Evolutionary conservation across 2,797 vertebrate species (phyloP).

Genomic region (Zalophus californianus): DNA sequence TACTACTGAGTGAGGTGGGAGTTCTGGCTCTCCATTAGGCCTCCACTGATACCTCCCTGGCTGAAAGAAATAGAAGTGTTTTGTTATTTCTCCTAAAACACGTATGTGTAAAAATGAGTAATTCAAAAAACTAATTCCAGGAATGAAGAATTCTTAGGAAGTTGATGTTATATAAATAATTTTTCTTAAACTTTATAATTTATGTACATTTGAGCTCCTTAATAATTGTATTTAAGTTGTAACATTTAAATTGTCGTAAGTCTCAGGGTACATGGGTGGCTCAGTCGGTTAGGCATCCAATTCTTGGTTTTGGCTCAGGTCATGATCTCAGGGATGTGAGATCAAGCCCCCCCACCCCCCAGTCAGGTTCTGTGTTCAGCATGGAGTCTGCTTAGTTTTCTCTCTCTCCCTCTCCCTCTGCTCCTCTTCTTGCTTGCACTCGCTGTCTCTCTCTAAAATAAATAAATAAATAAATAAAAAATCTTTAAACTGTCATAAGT

Average conservation of each 20-base stretch:
- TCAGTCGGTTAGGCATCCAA: neutral
- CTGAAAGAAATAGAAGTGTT: neutral
- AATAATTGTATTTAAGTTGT: neutral
- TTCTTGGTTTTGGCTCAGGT: neutral
- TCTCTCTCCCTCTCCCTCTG: neutral
- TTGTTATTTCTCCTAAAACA: neutral
- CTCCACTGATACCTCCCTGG: neutral
- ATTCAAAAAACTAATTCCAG: neutral
- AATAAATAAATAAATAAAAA: no score
- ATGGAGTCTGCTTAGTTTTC: neutral
- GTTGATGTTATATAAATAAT: neutral
- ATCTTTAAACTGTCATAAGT: no score
- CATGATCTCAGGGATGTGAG: neutral
- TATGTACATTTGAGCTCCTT: neutral
- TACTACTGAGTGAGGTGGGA: neutral
- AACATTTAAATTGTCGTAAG: neutral
- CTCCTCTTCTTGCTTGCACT: neutral
- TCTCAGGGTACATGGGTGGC: neutral
- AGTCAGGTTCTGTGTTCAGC: neutral
- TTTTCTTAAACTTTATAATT: constrained; percentile 2
- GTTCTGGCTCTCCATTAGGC: neutral
- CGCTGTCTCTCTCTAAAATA: neutral
- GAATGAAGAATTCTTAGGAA: constrained; percentile 23
- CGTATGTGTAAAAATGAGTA: constrained; percentile 2
- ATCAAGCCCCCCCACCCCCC: accelerated